Evolutionary conservation across 2,888 invertebrate genomes (phyloP).

Genomic region (Mesoligia furuncula): DNA sequence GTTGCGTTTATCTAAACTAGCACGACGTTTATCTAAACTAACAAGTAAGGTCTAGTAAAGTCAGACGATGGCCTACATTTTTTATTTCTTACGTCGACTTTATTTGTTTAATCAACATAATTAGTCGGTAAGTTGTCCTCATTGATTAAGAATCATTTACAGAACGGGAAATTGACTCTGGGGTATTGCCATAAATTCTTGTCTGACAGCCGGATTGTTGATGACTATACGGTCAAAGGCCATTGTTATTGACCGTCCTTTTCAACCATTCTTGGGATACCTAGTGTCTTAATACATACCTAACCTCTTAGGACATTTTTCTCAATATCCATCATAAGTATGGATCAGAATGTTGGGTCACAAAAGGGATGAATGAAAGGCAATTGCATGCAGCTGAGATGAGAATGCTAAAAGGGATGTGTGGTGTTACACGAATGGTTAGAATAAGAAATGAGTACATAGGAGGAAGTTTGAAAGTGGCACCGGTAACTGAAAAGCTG

Average conservation of each 20-base stretch:
- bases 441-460: no score
- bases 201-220: background rate
- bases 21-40: constrained; percentile 21
- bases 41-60: constrained; percentile 4
- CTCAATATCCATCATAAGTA: background rate
- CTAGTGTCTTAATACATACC: background rate
- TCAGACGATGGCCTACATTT: constrained; percentile 3
- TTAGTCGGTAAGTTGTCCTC: background rate
- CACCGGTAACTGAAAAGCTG: no score
- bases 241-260: constrained; percentile 5
- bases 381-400: no score
- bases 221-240: background rate
- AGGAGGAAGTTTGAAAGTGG: no score
- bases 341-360: no score
- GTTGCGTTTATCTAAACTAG: constrained; percentile 27
- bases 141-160: background rate
- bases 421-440: no score
- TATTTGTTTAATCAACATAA: background rate
- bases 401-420: no score
- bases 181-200: constrained; percentile 14
- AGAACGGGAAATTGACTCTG: background rate
- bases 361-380: no score
- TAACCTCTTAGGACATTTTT: background rate
- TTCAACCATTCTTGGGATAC: background rate
- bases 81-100: background rate